phyloP scores from a whole-genome alignment of 2,113 vertebrate genomes.

The Hepsetus odoe region DNA sequence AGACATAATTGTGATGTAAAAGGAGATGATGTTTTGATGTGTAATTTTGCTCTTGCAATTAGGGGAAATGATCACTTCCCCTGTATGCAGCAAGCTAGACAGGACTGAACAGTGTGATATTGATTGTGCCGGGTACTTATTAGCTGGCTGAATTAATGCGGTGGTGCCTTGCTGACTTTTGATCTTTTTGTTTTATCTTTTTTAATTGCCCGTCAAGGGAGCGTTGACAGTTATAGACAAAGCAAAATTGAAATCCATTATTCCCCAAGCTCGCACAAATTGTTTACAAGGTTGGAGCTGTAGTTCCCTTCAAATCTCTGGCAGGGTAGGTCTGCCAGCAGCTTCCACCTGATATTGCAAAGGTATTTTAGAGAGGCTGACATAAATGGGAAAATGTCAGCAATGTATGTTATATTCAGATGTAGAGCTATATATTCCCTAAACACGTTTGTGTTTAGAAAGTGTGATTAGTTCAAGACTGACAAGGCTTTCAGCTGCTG shows the following conservation, averaged over 20 bases:
- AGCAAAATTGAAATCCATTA: conserved; percentile 60
- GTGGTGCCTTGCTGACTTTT: conserved; percentile 59
- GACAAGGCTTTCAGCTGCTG: no score
- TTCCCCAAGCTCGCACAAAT: conserved; percentile 50
- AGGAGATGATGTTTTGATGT: conserved; percentile 36
- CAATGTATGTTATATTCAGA: conserved; percentile 11
- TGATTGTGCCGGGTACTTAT: conserved; percentile 60
- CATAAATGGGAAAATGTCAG: conserved; percentile 14
- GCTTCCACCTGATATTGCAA: neutral
- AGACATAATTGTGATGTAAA: conserved; percentile 25
- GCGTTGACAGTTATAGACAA: conserved; percentile 61
- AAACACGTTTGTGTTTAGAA: neutral
- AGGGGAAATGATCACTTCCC: conserved; percentile 48
- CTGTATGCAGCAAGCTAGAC: conserved; percentile 38
- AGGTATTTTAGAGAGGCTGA: neutral
- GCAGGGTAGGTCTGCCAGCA: neutral
- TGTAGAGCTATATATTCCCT: neutral
- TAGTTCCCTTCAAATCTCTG: conserved; percentile 17
- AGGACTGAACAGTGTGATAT: conserved; percentile 52
- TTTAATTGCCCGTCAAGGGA: conserved; percentile 64
- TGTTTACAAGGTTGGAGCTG: conserved; percentile 56
- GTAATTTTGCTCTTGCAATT: conserved; percentile 57
- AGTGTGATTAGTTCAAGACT: neutral
- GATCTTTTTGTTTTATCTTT: conserved; percentile 65
- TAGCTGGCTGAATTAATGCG: conserved; percentile 61